Percentiles rank a stretch among this genome's conserved stretches.
phyloP scores from a whole-genome alignment of 30 jellyfish, hydroid and myxozoan genomes.

The Aurelia aurita region DNA sequence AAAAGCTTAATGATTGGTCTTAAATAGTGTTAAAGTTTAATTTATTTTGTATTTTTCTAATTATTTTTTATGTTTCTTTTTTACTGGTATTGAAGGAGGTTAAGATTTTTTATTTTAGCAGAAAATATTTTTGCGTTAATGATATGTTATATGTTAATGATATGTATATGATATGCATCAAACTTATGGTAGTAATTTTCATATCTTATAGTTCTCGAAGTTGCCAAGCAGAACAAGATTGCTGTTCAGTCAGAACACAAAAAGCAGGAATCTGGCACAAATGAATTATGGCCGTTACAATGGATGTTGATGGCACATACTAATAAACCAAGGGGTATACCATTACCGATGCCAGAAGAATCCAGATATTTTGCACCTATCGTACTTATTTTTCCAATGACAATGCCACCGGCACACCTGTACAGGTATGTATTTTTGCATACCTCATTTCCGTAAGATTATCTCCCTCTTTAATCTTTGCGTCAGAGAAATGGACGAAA shows the following conservation, averaged over 20 bases:
- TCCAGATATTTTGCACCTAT: conserved; percentile 95
- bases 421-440: conserved; percentile 76
- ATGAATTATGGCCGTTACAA: conserved; percentile 93
- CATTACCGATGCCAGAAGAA: conserved; percentile 96
- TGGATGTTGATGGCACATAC: conserved; percentile 86
- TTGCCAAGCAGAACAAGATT: conserved; percentile 81
- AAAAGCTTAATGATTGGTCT: no score
- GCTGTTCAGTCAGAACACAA: conserved; percentile 88
- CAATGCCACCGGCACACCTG: conserved; percentile 96
- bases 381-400: conserved; percentile 82
- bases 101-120: no score
- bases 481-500: background rate
- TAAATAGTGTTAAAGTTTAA: no score
- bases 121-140: no score
- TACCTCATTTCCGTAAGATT: background rate
- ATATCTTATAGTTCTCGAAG: conserved; percentile 79
- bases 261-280: conserved; percentile 86
- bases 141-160: no score
- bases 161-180: no score
- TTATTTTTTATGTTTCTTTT: no score
- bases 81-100: no score
- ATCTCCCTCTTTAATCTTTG: background rate
- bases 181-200: background rate
- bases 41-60: no score
- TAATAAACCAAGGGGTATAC: conserved; percentile 77